Evolutionary conservation across 1,140 invertebrate species (phyloP), one percentile per base, ranked within the genome.

Genomic region (Brachionus paranguensis): DNA sequence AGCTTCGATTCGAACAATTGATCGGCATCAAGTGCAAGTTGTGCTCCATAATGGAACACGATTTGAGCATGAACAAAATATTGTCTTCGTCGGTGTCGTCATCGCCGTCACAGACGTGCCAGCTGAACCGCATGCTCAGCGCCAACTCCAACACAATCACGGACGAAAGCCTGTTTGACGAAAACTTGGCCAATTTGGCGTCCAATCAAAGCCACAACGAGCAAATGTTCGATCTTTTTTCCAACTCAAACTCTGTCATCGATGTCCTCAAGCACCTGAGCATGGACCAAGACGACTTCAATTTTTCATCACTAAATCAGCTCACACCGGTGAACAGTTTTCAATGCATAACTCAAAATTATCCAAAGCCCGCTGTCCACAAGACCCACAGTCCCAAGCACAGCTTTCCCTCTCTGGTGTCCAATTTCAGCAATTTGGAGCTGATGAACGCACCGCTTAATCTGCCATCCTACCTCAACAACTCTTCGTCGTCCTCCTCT

Each of bases 261-360:
- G 78, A 81, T 29, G 64, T 68, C 12, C 78, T 81, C 10, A 81
- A 81, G 27, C 78, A 81, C 14, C 20, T 81, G 29, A 60, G 78
- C 37, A 45, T 81, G 20, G 78, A 81, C 24, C 78, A 81, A 11
- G 78, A 81, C 29, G 78, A 81, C 29, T 47, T 72, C 45, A 72
- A 43, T 45, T 60, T 79, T 11, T 50, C 74, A 53, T 79, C 78
- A 10, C 33, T 81, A 17, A 43, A 60, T 27, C 78, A 60, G 29
- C 64, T 81, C n/a, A 45, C 33, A 81, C 64, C 64, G 53, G 78
- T 64, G 8, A 64, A 43, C 8, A 81, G 20, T 68, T 43, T 41
- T 45, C 78, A 81, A 64, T 14, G n/a, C 14, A 64, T 29, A 2
- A 29, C 10, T 64, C 53, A 45, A 60, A 64, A 12, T 60, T 45